phyloP scores from a whole-genome alignment of 1,140 invertebrate species.

The Trypoxylus dichotomus region DNA sequence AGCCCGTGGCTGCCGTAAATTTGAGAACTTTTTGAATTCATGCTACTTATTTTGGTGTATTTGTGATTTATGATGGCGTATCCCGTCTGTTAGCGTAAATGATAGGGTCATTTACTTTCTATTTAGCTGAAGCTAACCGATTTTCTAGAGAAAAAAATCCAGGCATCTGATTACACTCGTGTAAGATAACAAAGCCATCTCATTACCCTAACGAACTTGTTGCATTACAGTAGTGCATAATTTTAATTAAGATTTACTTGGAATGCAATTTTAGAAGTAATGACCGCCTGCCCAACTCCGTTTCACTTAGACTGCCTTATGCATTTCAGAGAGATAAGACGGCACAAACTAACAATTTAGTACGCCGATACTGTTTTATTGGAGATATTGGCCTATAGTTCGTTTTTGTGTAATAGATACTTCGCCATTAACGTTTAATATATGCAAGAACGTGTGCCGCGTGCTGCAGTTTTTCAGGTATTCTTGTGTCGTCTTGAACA shows the following conservation, averaged over 20 bases:
- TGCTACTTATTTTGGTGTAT: no score
- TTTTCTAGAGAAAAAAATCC: background rate
- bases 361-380: background rate
- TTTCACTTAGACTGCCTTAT: background rate
- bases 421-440: background rate
- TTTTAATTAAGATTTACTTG: conserved; percentile 27
- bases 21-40: no score
- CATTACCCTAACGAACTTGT: conserved; percentile 26
- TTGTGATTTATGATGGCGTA: no score
- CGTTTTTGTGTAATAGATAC: background rate
- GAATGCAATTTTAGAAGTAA: background rate
- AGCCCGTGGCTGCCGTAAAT: no score
- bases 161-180: background rate
- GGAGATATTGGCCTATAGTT: background rate
- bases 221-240: background rate
- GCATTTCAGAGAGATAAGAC: background rate
- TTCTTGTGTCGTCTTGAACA: background rate
- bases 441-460: background rate
- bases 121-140: background rate
- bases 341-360: background rate
- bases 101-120: no score
- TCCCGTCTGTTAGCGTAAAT: no score
- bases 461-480: background rate
- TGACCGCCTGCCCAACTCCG: background rate
- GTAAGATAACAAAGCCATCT: background rate